A percentile compares a stretch with the other conserved stretches of the same genome.
phyloP scores from a whole-genome alignment of 2,888 invertebrate species.

The Ephialtes manifestator region DNA sequence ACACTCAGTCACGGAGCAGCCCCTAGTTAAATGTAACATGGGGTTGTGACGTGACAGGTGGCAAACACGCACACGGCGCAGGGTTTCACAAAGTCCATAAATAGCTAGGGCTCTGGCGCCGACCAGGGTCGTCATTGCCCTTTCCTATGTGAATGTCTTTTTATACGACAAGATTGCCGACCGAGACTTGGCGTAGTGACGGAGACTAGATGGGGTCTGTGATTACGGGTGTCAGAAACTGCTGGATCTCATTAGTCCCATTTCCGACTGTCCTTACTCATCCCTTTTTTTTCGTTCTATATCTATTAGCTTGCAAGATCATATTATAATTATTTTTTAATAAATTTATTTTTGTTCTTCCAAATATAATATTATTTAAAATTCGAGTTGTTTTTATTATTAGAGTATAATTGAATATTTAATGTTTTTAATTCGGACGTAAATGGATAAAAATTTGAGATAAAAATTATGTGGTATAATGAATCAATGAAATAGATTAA shows the following conservation, averaged over 20 bases:
- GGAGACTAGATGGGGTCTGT: constrained; percentile 34
- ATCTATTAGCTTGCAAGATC: background rate
- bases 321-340: background rate
- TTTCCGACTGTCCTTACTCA: constrained; percentile 1
- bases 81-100: constrained; percentile 50
- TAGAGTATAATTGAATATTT: background rate
- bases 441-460: too few species aligned
- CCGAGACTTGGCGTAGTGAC: constrained; percentile 29
- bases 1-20: constrained; percentile 34
- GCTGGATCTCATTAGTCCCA: constrained; percentile 58
- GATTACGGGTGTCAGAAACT: constrained; percentile 51
- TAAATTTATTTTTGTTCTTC: background rate
- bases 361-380: background rate
- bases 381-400: too few species aligned
- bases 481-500: too few species aligned
- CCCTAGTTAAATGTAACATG: constrained; percentile 19
- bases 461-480: too few species aligned
- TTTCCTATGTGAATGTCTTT: constrained; percentile 46
- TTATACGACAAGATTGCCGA: constrained; percentile 28
- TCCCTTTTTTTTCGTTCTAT: constrained; percentile 16
- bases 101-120: constrained; percentile 59
- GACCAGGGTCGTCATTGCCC: constrained; percentile 51
- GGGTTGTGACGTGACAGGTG: constrained; percentile 47
- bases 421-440: too few species aligned
- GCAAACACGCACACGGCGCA: constrained; percentile 49